Evolutionary conservation across 2,888 invertebrate genomes (phyloP).

Genomic region (Euclidia mi): DNA sequence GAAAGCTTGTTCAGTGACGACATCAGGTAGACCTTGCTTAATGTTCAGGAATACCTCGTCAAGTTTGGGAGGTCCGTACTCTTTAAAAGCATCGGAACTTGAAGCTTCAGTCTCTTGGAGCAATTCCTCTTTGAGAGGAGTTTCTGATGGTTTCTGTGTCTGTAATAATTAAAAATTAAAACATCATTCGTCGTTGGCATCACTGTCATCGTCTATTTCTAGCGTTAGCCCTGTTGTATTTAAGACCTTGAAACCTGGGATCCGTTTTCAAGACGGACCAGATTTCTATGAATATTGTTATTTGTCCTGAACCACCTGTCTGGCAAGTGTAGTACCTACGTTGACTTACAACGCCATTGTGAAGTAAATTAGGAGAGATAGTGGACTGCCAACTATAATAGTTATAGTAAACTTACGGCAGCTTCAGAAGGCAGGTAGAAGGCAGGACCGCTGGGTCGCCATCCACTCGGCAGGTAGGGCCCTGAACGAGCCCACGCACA

Average conservation of each 20-base stretch:
- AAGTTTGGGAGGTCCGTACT: conserved; percentile 85
- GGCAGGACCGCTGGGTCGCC: conserved; percentile 81
- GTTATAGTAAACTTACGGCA: conserved; percentile 57
- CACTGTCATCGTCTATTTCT: too few relatives aligned
- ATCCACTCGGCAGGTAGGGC: conserved; percentile 83
- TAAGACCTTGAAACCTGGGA: too few relatives aligned
- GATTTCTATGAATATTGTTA: too few relatives aligned
- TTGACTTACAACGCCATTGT: too few relatives aligned
- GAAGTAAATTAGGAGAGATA: too few relatives aligned
- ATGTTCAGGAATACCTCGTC: conserved; percentile 59
- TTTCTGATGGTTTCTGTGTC: background rate
- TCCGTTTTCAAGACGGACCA: too few relatives aligned
- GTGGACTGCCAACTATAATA: too few relatives aligned
- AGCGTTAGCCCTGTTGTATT: too few relatives aligned
- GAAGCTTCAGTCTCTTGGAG: conserved; percentile 57
- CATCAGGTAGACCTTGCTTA: conserved; percentile 75
- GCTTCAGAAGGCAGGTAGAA: conserved; percentile 78
- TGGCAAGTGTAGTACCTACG: too few relatives aligned
- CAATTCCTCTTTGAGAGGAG: background rate
- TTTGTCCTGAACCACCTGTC: too few relatives aligned
- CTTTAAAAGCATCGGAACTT: conserved; percentile 84
- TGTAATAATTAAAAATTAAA: too few relatives aligned
- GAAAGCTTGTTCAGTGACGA: conserved; percentile 72
- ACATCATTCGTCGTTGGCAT: too few relatives aligned
- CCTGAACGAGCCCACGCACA: conserved; percentile 75